These are phyloP conservation scores for Xestia sexstrigata DNA, from an alignment of 2,888 invertebrate genomes.

Conservation along the genomic window DNA sequence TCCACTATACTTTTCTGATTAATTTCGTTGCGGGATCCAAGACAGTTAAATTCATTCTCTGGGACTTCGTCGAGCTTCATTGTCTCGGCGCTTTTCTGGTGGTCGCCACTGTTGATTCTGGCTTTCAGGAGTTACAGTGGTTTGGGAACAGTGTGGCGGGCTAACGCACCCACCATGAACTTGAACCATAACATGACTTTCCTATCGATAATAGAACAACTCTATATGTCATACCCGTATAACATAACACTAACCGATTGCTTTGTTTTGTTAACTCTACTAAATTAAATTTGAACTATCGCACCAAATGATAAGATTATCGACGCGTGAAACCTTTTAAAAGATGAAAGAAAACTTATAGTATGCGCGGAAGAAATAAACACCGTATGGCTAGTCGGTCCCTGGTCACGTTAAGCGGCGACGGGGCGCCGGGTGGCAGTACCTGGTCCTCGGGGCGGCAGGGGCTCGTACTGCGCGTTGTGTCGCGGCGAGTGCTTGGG, in stretches of 20 bases:
- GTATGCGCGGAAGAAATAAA: slow-evolving; percentile 15
- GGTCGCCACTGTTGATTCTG: too few species aligned
- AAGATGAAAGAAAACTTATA: slow-evolving; percentile 52
- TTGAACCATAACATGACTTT: slow-evolving; percentile 15
- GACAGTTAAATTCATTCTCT: too few species aligned
- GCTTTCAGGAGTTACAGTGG: too few species aligned
- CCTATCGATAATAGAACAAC: slow-evolving; percentile 22
- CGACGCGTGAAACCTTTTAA: slow-evolving; percentile 41
- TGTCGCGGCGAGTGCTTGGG: slow-evolving; percentile 89
- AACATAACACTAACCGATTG: slow-evolving; percentile 39
- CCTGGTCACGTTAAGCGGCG: slow-evolving; percentile 21
- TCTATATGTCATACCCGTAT: slow-evolving; percentile 19
- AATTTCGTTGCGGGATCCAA: too few species aligned
- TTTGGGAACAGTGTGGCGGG: too few species aligned
- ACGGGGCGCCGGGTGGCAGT: slow-evolving; percentile 49
- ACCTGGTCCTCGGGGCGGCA: slow-evolving; percentile 90
- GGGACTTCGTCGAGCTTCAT: too few species aligned
- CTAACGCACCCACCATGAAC: too few species aligned
- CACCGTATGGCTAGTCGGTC: slow-evolving; percentile 30
- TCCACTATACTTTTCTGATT: too few species aligned
- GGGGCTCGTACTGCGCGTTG: slow-evolving; percentile 83
- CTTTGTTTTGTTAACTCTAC: slow-evolving; percentile 20
- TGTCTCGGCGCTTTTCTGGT: too few species aligned
- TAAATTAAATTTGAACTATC: slow-evolving; percentile 24
- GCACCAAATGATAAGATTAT: slow-evolving; percentile 45